Evolutionary conservation across 2,888 invertebrate genomes (phyloP).

Genomic region (Lydus trimaculatus): DNA sequence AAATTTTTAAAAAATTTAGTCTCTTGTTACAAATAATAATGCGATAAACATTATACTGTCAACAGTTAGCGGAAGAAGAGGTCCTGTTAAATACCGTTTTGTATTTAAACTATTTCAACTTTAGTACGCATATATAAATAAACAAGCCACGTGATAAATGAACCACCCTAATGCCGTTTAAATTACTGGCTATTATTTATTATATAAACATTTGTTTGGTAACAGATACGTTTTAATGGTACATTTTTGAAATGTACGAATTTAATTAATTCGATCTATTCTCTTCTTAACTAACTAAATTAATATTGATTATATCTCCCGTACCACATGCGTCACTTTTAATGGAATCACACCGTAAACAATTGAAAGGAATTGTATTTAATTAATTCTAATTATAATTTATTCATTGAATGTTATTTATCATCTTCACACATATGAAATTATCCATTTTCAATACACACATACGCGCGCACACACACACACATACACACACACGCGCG

Average conservation of each 20-base stretch:
- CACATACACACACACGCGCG: not conserved
- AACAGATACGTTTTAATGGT: constrained; percentile 17
- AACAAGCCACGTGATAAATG: constrained; percentile 42
- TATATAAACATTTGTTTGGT: constrained; percentile 33
- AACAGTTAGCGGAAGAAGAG: constrained; percentile 38
- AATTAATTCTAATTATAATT: constrained; percentile 17
- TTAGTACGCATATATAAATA: constrained; percentile 45
- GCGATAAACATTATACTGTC: constrained; percentile 43
- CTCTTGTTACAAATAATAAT: constrained; percentile 21
- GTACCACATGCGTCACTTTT: not conserved
- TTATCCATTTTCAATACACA: not conserved
- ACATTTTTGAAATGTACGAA: constrained; percentile 20
- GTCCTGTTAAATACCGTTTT: constrained; percentile 43
- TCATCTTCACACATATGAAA: not conserved
- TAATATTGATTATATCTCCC: constrained; percentile 26
- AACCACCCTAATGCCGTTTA: constrained; percentile 41
- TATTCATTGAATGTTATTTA: not conserved
- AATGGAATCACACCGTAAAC: not conserved
- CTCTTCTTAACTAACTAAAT: constrained; percentile 22
- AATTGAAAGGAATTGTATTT: not conserved
- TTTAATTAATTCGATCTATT: constrained; percentile 28
- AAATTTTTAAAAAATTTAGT: too few species aligned
- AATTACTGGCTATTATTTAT: constrained; percentile 42
- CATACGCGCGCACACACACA: not conserved
- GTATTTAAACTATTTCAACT: constrained; percentile 39